Evolutionary conservation across 37 sponge, comb jelly and placozoan species (phyloP), one percentile per base, ranked within the genome.

Genomic region (Petrosia ficiformis): DNA sequence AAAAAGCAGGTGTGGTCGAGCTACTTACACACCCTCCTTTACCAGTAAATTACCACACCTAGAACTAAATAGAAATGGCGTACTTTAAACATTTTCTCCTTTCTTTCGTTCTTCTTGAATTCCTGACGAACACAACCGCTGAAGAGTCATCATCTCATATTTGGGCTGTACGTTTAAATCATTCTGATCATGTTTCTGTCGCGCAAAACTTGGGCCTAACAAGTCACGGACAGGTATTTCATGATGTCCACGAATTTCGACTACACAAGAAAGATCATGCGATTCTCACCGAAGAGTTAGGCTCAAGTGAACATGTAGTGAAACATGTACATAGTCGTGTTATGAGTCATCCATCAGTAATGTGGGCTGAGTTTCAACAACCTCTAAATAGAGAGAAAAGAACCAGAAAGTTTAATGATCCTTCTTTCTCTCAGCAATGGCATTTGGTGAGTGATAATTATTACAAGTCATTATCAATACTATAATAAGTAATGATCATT

Each of bases 391-490:
- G 63, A n/a, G 28, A 33, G 16, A 42, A 77, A 26, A 44, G 37
- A 38, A 4, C 14, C 29, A 3, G 42, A 4, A 44, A 64, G 24
- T 80, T 89, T 60, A 74, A 70, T 28, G 89, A 89, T 33, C 89
- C 89, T 2, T 28, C 31, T 22, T 89, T 83, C 59, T 1, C 30
- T 0, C 43, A 42, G 2, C 89, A 89, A 59, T 89, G 89, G 89
- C 89, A 89, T 42, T 59, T 89, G 77, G 89, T 88, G 30, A 67
- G 78, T 37, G 57, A 63, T n/a, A 25, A 41, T 66, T 44, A n/a
- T n/a, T n/a, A n/a, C n/a, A n/a, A n/a, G n/a, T n/a, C n/a, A n/a
- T n/a, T n/a, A n/a, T n/a, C n/a, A n/a, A n/a, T n/a, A n/a, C n/a
- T n/a, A n/a, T n/a, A n/a, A n/a, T n/a, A n/a, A n/a, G n/a, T n/a